These are phyloP conservation scores for Drosophila biarmipes DNA, from an alignment of 1,140 invertebrate species.

Conservation along the genomic window DNA sequence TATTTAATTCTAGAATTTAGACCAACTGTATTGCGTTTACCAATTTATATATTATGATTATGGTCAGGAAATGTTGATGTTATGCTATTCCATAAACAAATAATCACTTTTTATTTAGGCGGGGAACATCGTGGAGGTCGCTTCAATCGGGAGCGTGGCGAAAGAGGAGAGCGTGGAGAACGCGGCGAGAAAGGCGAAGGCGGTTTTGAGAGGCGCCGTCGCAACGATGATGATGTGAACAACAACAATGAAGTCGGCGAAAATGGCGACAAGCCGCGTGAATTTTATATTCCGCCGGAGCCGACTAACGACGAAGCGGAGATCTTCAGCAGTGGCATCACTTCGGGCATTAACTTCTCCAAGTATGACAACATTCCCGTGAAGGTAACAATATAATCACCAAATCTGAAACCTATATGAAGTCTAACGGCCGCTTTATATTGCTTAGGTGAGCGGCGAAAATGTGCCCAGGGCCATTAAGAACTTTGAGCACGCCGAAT, in stretches of 20 bases:
- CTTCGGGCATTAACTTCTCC: slow-evolving; percentile 94
- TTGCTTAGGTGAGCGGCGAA: slow-evolving; percentile 65
- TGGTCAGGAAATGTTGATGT: not conserved
- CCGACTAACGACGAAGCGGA: slow-evolving; percentile 89
- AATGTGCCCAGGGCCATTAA: slow-evolving; percentile 87
- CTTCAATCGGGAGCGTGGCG: slow-evolving; percentile 32
- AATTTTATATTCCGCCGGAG: slow-evolving; percentile 93
- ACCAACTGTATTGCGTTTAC: too few relatives aligned
- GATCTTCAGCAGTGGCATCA: slow-evolving; percentile 89
- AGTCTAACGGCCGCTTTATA: not conserved
- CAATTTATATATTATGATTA: not conserved
- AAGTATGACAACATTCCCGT: slow-evolving; percentile 94
- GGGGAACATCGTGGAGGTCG: slow-evolving; percentile 28
- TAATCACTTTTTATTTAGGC: slow-evolving; percentile 8
- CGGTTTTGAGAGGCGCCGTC: slow-evolving; percentile 39
- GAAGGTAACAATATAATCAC: slow-evolving; percentile 86
- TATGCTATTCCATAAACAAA: not conserved
- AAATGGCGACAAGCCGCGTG: slow-evolving; percentile 85
- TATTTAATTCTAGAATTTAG: too few relatives aligned
- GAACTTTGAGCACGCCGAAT: slow-evolving; percentile 89
- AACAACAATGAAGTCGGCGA: slow-evolving; percentile 57
- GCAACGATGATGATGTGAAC: slow-evolving; percentile 60
- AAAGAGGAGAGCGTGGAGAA: slow-evolving; percentile 36
- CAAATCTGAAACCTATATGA: not conserved
- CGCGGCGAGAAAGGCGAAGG: slow-evolving; percentile 21